Evolutionary conservation across 2,113 vertebrate genomes (phyloP), one percentile per base, ranked within the genome.

Genomic region (Plotosus lineatus): DNA sequence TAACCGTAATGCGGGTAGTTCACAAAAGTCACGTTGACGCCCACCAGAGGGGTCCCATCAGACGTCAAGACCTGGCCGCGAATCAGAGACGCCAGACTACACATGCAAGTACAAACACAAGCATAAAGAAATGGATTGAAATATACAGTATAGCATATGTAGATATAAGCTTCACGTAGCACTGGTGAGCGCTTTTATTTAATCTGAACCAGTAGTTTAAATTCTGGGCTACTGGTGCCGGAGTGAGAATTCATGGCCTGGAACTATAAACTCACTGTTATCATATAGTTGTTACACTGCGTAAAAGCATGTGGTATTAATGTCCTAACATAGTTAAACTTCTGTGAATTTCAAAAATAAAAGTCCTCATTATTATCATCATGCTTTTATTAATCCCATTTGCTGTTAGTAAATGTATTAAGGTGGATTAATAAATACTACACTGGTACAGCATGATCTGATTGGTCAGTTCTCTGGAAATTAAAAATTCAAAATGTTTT

Each of bases 21-120:
- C 86, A 96, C 93, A 92, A 96, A 96, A 0, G 94, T 96, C 82
- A 97, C 95, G 0, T 97, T 97, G 86, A 97, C 96, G 46, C 96
- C 95, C 71, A 96, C 95, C 1, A 96, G 89, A 73, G 96, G 96
- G 63, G 95, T 95, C 78, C 95, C 96, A 86, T 97, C 95, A 81
- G 92, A 93, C 69, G 95, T 96, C 82, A 96, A 91, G 61, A 97
- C 96, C 92, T 95, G 95, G 77, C 96, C 96, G 90, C 95, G 92
- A 89, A 97, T 94, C 65, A 97, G 90, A 83, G 95, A 95, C 51
- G 95, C 95, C 78, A 96, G 90, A 86, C 95, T 96, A 87, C 23
- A 79, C 9, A 78, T 48, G 50, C 58, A 36, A 38, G 66, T 12
- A 77, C 28, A 51, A 1, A 76, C 11, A 76, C 11, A 74, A 38